These are phyloP conservation scores for Chinchilla lanigera DNA, from an alignment of 2,113 vertebrate species.

Conservation along the genomic window DNA sequence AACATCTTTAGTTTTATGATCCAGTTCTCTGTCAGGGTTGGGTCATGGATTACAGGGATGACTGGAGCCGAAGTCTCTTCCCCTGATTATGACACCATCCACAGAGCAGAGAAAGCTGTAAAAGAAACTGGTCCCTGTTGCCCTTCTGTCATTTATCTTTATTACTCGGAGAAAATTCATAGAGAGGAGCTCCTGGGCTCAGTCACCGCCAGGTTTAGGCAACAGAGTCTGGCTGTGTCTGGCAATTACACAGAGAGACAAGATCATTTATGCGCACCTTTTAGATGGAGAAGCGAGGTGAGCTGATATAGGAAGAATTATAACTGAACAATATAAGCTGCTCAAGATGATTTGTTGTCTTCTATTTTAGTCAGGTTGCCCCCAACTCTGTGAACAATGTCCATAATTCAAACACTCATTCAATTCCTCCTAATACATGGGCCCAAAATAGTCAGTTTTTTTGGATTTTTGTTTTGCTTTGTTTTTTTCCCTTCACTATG, in stretches of 20 bases:
- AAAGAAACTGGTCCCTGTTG: constrained; percentile 24
- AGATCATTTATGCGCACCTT: constrained; percentile 58
- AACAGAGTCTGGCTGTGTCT: constrained; percentile 44
- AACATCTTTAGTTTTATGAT: constrained; percentile 53
- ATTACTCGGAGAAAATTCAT: constrained; percentile 48
- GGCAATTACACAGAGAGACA: constrained; percentile 38
- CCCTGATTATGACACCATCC: neutral
- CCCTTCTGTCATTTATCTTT: constrained; percentile 69
- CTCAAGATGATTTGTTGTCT: constrained; percentile 51
- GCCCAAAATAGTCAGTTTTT: neutral
- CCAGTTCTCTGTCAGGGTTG: neutral
- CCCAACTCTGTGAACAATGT: constrained; percentile 45
- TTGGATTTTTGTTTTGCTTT: neutral
- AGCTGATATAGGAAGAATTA: constrained; percentile 25
- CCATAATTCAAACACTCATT: constrained; percentile 6
- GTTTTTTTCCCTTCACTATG: neutral
- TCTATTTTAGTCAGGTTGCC: constrained; percentile 46
- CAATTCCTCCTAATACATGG: neutral
- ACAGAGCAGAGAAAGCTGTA: neutral
- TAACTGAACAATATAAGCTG: constrained; percentile 34
- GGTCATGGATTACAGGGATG: constrained; percentile 8
- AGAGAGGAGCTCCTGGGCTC: constrained; percentile 5
- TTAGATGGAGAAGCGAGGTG: constrained; percentile 35
- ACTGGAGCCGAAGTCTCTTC: neutral
- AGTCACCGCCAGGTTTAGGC: neutral